Percentiles rank a stretch among this genome's conserved stretches.
These are phyloP conservation scores for Chaetoderma sp. DNA, from an alignment of 2,888 invertebrate genomes.

Conservation along the genomic window DNA sequence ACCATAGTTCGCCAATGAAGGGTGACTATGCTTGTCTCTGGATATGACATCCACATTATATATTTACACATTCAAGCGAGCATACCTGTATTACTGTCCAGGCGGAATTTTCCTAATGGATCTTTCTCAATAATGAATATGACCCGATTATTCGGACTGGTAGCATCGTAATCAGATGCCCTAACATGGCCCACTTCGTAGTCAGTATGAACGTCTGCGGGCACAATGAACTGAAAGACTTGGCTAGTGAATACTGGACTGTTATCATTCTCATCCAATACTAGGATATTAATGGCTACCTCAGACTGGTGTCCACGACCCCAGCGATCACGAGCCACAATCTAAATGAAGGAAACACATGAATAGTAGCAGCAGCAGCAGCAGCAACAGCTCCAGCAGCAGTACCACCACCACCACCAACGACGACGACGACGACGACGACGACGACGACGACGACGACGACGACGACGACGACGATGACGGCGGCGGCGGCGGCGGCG, in stretches of 20 bases:
- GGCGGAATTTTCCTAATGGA: conserved; percentile 37
- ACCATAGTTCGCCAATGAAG: too few relatives aligned
- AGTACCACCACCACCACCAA: too few relatives aligned
- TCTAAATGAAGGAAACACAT: conserved; percentile 17
- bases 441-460: too few relatives aligned
- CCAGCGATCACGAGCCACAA: conserved; percentile 30
- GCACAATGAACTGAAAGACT: conserved; percentile 17
- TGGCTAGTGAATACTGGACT: conserved; percentile 30
- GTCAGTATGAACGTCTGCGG: conserved; percentile 25
- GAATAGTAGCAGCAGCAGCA: not conserved
- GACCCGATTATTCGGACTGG: conserved; percentile 38
- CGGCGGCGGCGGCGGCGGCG: too few relatives aligned
- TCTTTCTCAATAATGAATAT: conserved; percentile 37
- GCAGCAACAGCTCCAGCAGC: too few relatives aligned
- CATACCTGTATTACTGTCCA: conserved; percentile 38
- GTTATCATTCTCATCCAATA: conserved; percentile 39
- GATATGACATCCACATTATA: too few relatives aligned
- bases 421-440: too few relatives aligned
- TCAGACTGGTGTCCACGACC: conserved; percentile 20
- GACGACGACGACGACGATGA: too few relatives aligned
- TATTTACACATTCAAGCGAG: too few relatives aligned
- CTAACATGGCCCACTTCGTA: conserved; percentile 29
- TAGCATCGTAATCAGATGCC: conserved; percentile 37
- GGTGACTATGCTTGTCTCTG: too few relatives aligned
- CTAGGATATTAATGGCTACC: conserved; percentile 29